Evolutionary conservation across 2,113 vertebrate species (phyloP).

Genomic region (Sinocyclocheilus anophthalmus): DNA sequence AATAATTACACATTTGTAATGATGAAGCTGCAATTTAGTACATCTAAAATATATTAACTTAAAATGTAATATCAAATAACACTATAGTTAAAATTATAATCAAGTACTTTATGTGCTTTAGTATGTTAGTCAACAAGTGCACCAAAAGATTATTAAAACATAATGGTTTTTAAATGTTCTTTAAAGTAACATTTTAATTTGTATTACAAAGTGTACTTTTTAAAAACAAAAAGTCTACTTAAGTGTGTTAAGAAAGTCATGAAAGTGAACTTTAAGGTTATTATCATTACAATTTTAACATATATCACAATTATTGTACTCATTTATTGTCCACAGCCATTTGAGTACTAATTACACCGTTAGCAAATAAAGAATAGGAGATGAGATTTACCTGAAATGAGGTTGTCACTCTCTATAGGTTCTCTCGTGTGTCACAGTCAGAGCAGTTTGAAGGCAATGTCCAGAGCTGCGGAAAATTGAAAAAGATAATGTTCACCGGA

Average conservation of each 20-base stretch:
- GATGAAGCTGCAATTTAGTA: too few species aligned
- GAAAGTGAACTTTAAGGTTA: background rate
- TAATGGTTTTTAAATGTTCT: background rate
- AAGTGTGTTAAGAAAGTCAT: too few species aligned
- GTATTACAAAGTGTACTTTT: background rate
- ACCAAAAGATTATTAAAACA: background rate
- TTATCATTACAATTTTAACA: background rate
- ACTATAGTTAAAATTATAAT: background rate
- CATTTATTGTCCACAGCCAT: background rate
- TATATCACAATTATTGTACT: background rate
- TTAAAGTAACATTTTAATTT: background rate
- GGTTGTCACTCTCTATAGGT: slow-evolving; percentile 45
- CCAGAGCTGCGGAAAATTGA: slow-evolving; percentile 56
- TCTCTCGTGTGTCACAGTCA: background rate
- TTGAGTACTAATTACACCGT: background rate
- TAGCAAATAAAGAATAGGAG: background rate
- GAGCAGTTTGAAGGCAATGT: slow-evolving; percentile 12
- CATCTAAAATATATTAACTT: too few species aligned
- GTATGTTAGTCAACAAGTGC: background rate
- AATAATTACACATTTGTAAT: too few species aligned
- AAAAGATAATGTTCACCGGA: background rate
- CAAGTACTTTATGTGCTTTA: background rate
- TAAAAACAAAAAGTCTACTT: too few species aligned
- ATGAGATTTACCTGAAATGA: slow-evolving; percentile 61
- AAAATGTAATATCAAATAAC: too few species aligned